Evolutionary conservation across 2,888 invertebrate genomes (phyloP), one percentile per base, ranked within the genome.

Genomic region (Scaeva pyrastri): DNA sequence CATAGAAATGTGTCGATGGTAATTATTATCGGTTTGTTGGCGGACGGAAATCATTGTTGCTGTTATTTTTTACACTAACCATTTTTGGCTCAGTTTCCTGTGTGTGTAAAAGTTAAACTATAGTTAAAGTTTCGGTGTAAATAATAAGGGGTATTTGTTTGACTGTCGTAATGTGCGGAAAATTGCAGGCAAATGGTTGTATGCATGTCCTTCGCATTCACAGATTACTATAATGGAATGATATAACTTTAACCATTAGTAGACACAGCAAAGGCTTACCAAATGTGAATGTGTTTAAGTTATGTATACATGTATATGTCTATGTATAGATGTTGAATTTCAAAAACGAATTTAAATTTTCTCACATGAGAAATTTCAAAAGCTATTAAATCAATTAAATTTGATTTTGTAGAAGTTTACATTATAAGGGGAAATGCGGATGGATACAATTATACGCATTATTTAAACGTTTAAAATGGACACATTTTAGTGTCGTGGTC

Each of bases 1-100:
- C 62, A 48, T 52, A 76, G 45, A 76, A 85, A 77, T 81, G 81
- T 85, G 81, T 77, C 68, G 68, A 78, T 64, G 58, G 82, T 82
- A 82, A 82, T 77, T 86, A 77, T 71, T 82, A 82, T 86, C 71
- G 82, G 73, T 78, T 77, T 70, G 77, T 58, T 82, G 77, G 73
- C 64, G 58, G 68, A 78, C 71, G 86, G 71, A 82, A 82, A 66
- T 86, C 71, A 74, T 71, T 77, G 77, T 58, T 75, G 56, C 71
- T 70, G 78, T 78, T 74, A 82, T 73, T 74, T 81, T 86, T 82
- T 74, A 82, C 52, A 43, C 23, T 76, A 12, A 14, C 60, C 58
- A 72, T 80, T 31, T 31, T 31, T 81, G 66, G 73, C 52, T 77
- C 16, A 16, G 56, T 23, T 56, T 55, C 26, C 16, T 68, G 14